These are phyloP conservation scores for Pachycephala philippinensis DNA, from an alignment of 2,113 vertebrate species.

Conservation along the genomic window DNA sequence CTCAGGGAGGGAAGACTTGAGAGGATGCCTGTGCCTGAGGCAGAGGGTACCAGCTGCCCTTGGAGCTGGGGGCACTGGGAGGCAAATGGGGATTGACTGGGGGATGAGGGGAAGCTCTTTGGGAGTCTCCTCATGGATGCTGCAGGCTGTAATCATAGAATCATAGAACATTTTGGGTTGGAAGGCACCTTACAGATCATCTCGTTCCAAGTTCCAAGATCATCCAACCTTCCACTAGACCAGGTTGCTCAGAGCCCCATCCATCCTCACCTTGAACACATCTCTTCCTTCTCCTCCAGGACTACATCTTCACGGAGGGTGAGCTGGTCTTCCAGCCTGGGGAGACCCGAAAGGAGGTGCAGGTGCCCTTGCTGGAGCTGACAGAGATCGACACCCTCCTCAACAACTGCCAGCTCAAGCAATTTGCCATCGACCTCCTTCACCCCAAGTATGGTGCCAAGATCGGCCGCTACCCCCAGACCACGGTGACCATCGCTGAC, in stretches of 20 bases:
- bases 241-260: neutral
- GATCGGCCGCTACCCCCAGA: constrained; percentile 84
- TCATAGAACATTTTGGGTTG: neutral
- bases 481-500: constrained; percentile 86
- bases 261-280: neutral
- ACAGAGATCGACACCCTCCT: constrained; percentile 83
- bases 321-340: constrained; percentile 83
- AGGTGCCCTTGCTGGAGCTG: constrained; percentile 86
- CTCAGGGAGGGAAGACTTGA: neutral
- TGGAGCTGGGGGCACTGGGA: neutral
- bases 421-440: constrained; percentile 88
- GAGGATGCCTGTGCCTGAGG: neutral
- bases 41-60: neutral
- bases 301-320: constrained; percentile 84
- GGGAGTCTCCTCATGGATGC: neutral
- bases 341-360: constrained; percentile 86
- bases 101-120: neutral
- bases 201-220: too few species aligned
- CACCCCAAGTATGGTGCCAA: constrained; percentile 88
- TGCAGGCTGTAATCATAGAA: neutral
- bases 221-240: neutral
- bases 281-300: constrained; percentile 65
- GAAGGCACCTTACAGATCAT: neutral
- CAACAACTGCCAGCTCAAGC: constrained; percentile 79
- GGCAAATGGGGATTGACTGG: neutral